Conservation (phyloP, 2,797 vertebrate species). For the Lindbergichthys nudifrons region DNA sequence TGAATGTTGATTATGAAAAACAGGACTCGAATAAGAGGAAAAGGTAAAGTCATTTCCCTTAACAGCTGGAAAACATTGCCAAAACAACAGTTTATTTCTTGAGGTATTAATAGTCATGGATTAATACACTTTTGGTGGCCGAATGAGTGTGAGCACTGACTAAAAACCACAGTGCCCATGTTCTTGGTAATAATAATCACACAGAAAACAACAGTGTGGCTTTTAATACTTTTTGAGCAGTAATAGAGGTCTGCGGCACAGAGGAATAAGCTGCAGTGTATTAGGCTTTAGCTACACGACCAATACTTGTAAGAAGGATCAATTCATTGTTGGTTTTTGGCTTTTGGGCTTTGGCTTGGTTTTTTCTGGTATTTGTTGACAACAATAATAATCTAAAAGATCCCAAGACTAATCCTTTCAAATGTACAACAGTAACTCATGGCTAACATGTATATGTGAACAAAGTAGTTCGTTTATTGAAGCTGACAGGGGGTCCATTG, state of each 20-base stretch:
- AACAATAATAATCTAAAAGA: neutral
- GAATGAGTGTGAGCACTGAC: conserved; percentile 2
- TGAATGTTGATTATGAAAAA: conserved; percentile 1
- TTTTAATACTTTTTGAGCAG: neutral
- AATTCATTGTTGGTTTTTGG: neutral
- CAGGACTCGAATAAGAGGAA: neutral
- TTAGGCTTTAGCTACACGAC: neutral
- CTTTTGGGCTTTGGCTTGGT: neutral
- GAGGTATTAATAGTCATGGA: conserved; percentile 8
- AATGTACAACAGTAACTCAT: neutral
- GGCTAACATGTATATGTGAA: neutral
- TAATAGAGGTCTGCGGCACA: neutral
- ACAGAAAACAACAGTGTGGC: neutral
- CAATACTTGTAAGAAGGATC: neutral
- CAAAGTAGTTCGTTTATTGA: neutral
- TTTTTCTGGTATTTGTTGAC: neutral
- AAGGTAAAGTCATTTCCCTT: neutral
- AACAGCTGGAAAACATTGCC: neutral
- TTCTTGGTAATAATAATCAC: neutral
- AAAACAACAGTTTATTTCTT: neutral
- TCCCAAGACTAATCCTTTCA: neutral
- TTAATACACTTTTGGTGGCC: conserved; percentile 1
- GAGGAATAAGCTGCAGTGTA: neutral
- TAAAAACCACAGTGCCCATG: neutral
- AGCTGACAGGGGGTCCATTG: neutral